These are phyloP conservation scores for Caenorhabditis virilis DNA, from an alignment of 2,888 invertebrate species.

Conservation along the genomic window DNA sequence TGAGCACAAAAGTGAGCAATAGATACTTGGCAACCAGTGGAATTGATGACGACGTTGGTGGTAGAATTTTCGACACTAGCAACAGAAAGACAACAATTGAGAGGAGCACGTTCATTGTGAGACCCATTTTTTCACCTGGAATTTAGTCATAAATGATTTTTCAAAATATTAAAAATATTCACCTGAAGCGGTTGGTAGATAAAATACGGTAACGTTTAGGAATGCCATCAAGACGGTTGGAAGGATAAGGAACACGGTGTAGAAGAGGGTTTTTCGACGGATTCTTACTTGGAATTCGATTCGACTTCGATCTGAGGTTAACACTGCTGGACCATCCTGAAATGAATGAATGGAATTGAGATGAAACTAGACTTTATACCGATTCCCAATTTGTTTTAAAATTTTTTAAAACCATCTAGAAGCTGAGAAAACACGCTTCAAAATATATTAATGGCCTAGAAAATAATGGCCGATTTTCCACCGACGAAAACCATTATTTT, in stretches of 20 bases:
- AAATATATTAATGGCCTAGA: too few relatives aligned
- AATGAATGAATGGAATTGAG: too few relatives aligned
- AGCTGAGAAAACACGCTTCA: too few relatives aligned
- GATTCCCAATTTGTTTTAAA: too few relatives aligned
- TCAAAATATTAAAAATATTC: too few relatives aligned
- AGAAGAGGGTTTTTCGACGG: constrained; percentile 90
- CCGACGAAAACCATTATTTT: too few relatives aligned
- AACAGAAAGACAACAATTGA: constrained; percentile 98
- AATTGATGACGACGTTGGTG: constrained; percentile 94
- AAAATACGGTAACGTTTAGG: constrained; percentile 96
- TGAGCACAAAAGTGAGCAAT: constrained; percentile 99
- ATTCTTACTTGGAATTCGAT: constrained; percentile 66
- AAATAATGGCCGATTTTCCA: too few relatives aligned
- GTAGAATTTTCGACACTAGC: constrained; percentile 96
- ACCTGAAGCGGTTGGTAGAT: constrained; percentile 86
- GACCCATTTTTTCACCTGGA: constrained; percentile 72
- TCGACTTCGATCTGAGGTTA: constrained; percentile 79
- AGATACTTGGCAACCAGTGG: constrained; percentile 90
- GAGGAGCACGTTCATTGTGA: constrained; percentile 90
- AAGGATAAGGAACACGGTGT: constrained; percentile 97
- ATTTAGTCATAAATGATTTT: too few relatives aligned
- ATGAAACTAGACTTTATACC: too few relatives aligned
- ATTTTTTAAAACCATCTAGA: too few relatives aligned
- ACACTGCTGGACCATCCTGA: constrained; percentile 77
- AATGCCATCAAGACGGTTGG: constrained; percentile 98